phyloP scores from a whole-genome alignment of 2,797 vertebrate species.

The Falco columbarius region DNA sequence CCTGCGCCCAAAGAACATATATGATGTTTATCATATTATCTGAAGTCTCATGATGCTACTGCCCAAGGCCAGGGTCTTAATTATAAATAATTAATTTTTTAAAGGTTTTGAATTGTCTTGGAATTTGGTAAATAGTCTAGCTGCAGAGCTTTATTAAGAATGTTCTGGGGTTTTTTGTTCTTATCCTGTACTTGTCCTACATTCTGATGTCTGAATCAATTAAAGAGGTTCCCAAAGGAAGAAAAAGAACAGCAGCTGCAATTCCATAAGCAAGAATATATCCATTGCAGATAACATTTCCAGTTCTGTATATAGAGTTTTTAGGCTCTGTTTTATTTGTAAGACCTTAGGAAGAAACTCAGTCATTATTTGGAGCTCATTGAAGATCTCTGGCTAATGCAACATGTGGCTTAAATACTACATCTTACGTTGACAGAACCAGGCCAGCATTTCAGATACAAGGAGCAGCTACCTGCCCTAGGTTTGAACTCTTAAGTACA shows the following conservation, averaged over 20 bases:
- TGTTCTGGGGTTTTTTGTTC: neutral
- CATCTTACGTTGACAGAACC: neutral
- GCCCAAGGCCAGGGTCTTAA: neutral
- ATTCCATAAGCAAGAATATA: neutral
- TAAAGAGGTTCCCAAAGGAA: neutral
- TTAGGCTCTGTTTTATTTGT: constrained; percentile 20
- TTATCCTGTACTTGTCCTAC: neutral
- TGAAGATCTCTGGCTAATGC: neutral
- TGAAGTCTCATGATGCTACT: neutral
- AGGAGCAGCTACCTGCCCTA: neutral
- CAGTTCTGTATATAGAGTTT: neutral
- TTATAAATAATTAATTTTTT: neutral
- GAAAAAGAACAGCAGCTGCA: neutral
- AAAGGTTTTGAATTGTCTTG: constrained; percentile 8
- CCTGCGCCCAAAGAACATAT: neutral
- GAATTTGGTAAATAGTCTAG: constrained; percentile 11
- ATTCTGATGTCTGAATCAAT: neutral
- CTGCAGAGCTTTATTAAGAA: neutral
- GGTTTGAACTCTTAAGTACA: neutral
- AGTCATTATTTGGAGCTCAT: neutral
- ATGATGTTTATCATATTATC: neutral
- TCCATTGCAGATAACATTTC: neutral
- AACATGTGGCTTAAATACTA: neutral
- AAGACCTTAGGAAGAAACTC: neutral
- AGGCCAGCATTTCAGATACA: neutral